Evolutionary conservation across 2,888 invertebrate genomes (phyloP), one percentile per base, ranked within the genome.

Genomic region (Corbicula japonica): DNA sequence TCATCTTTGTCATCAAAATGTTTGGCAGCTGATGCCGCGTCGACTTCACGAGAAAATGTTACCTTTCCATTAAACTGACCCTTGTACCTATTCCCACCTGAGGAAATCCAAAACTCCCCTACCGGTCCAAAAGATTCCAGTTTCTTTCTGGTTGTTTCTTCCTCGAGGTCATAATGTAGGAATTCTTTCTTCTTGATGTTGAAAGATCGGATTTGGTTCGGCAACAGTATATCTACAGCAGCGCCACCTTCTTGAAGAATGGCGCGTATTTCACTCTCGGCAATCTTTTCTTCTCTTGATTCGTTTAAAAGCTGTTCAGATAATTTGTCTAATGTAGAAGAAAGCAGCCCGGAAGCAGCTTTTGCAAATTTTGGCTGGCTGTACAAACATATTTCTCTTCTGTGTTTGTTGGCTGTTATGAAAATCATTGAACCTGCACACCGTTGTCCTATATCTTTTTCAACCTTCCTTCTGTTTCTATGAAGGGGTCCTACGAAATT

Each of bases 401-500:
- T 61, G 4, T 85, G 76, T 58, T 83, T 74, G 56, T 81, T 80
- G 10, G 87, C 87, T 30, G 88, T 88, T 30, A 90, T 63, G n/a
- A 88, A 74, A 12, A 81, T 83, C 23, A 87, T 70, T 5, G 73
- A 58, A 50, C 70, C 62, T 54, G 76, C 58, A 8, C 79, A 80
- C 23, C 58, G 34, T 6, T 52, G 32, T 6, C 56, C 38, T 2
- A 87, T 35, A 28, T 79, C 23, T 6, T 82, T 76, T 79, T 89
- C 87, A 18, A 87, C 35, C n/a, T 78, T 66, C 48, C 80, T 69
- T 35, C 88, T 62, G 35, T 86, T 81, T 10, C 73, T 71, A 71
- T 83, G 88, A 54, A 76, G 63, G 54, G 84, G 86, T 35, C 91
- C 90, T 48, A 89, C 86, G 76, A 89, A 75, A 3, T 78, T 65